Base-by-base conservation (phyloP, 2,888 invertebrate genomes). In the Drosophila tanythrix region DNA sequence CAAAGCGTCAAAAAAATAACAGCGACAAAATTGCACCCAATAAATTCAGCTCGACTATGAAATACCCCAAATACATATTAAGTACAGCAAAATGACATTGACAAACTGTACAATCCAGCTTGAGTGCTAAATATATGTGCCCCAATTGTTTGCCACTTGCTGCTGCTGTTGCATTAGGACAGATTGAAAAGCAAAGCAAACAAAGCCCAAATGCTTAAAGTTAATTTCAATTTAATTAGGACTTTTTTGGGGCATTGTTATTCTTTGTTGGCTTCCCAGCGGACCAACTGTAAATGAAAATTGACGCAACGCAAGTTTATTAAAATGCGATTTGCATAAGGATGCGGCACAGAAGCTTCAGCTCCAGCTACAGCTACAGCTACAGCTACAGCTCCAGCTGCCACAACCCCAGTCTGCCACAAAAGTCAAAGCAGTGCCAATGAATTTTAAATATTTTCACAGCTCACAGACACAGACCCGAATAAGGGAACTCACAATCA, bases 191-290 rank as follows among this genome's bases (percentile, higher is more conserved):
- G 76, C 76, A 83, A 83, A 83, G 86, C 83, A 74, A 82, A 88
- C 88, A 86, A 88, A 87, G 76, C 77, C 76, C 81, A 77, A 82
- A 86, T 79, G 86, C 88, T 90, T 83, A 87, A 87, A 90, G 87
- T 90, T 86, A 89, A 90, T 88, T 88, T 89, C 77, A 88, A 88
- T 88, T 90, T 88, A 88, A 88, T 88, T 88, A 88, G 89, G 80
- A 88, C 75, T 88, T 83, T 81, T 60, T 62, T 50, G 51, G 57
- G 57, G 72, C 70, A 76, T 83, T 85, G 85, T 88, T 89, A 25
- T 74, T 72, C 71, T 52, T 11, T 27, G 55, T 18, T 53, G 58
- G 53, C 15, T 50, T 77, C 88, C 80, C 85, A 77, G 74, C 74
- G 89, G 88, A 84, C 82, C 75, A 79, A 88, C 74, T 88, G 86